phyloP scores from a whole-genome alignment of 2,888 invertebrate species.

The Drosophila kuntzei region DNA sequence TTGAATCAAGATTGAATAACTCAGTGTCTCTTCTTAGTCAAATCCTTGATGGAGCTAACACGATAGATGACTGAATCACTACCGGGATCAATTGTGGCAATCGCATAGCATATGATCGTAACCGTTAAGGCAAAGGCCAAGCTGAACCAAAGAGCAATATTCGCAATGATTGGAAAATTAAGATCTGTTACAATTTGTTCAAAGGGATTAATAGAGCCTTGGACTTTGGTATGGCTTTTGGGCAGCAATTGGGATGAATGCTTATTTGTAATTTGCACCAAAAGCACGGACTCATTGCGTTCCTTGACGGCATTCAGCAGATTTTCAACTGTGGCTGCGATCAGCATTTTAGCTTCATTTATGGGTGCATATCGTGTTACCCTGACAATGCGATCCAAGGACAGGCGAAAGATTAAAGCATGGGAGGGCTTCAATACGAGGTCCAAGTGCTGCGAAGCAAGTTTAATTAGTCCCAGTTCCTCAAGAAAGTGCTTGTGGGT shows the following conservation, averaged over 20 bases:
- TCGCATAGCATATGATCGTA: constrained; percentile 92
- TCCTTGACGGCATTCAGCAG: constrained; percentile 87
- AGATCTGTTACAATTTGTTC: constrained; percentile 88
- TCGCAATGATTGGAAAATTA: constrained; percentile 93
- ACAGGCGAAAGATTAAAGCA: constrained; percentile 67
- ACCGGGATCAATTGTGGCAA: constrained; percentile 98
- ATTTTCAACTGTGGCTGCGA: constrained; percentile 84
- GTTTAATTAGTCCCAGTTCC: constrained; percentile 65
- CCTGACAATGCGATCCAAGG: constrained; percentile 64
- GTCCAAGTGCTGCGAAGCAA: constrained; percentile 54
- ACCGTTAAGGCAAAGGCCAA: constrained; percentile 90
- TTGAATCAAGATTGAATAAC: neutral
- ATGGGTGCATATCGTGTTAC: constrained; percentile 66
- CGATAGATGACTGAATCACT: constrained; percentile 99
- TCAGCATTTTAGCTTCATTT: constrained; percentile 71
- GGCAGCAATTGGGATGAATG: constrained; percentile 42
- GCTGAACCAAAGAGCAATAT: constrained; percentile 94
- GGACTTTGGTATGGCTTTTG: constrained; percentile 25
- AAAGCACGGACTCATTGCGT: constrained; percentile 84
- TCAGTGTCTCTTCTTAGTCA: constrained; percentile 97
- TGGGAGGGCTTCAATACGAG: constrained; percentile 50
- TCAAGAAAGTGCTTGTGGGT: constrained; percentile 77
- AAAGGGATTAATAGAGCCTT: constrained; percentile 69
- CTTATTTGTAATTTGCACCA: constrained; percentile 86
- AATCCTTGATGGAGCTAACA: constrained; percentile 93